Evolutionary conservation across 1,140 invertebrate species (phyloP).

Genomic region (Muscidifurax raptorellus): DNA sequence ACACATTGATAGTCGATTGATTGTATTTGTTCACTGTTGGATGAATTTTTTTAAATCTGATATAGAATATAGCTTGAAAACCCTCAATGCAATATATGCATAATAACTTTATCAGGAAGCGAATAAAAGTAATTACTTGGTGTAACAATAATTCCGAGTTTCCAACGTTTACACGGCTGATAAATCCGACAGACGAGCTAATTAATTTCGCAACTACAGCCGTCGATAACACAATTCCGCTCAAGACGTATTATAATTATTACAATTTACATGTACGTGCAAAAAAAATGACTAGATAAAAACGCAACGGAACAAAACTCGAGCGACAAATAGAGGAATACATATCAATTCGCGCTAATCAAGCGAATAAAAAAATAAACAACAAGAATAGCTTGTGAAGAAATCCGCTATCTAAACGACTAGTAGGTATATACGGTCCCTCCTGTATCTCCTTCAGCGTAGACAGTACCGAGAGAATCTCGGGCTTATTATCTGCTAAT

Average conservation of each 20-base stretch:
- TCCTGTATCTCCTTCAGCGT: neutral
- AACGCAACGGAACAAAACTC: neutral
- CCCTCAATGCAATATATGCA: too few relatives aligned
- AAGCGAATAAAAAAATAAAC: neutral
- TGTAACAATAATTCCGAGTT: neutral
- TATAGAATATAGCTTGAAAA: too few relatives aligned
- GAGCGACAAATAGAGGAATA: neutral
- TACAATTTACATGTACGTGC: too few relatives aligned
- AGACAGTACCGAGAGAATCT: neutral
- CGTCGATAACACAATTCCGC: neutral
- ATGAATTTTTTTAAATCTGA: too few relatives aligned
- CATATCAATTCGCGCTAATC: neutral
- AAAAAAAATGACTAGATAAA: too few relatives aligned
- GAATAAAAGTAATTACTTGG: neutral
- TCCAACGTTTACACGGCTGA: neutral
- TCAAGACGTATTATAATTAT: too few relatives aligned
- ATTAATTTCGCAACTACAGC: neutral
- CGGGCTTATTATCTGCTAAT: neutral
- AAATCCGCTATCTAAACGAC: neutral
- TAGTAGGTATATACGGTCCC: neutral
- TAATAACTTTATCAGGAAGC: neutral
- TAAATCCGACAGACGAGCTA: neutral
- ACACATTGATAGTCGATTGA: too few relatives aligned
- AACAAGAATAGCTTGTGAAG: conserved; percentile 5
- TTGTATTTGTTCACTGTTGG: too few relatives aligned